Evolutionary conservation across 2,888 invertebrate species (phyloP).

Genomic region (Apamea epomidion): DNA sequence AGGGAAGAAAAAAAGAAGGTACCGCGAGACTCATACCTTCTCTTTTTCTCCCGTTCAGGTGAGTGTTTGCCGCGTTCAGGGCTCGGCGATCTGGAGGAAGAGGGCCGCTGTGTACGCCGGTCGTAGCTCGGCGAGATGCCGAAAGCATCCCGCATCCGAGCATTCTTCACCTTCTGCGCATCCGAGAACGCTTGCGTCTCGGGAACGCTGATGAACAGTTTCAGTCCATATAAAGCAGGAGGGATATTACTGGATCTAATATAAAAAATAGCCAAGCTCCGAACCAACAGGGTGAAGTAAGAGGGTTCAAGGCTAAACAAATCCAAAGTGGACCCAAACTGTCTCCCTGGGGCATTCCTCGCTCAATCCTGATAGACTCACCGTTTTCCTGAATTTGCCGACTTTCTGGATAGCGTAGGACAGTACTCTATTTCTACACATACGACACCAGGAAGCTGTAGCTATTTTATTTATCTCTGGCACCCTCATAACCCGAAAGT

Average conservation of each 20-base stretch:
- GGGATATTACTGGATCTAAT: slow-evolving; percentile 13
- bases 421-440: not conserved
- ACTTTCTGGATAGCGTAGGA: not conserved
- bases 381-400: not conserved
- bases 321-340: slow-evolving; percentile 3
- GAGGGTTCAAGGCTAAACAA: not conserved
- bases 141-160: slow-evolving; percentile 49
- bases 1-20: slow-evolving; percentile 45
- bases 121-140: slow-evolving; percentile 51
- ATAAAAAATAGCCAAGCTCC: slow-evolving; percentile 4
- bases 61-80: slow-evolving; percentile 14
- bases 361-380: slow-evolving; percentile 2
- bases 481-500: not conserved
- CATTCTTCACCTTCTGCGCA: slow-evolving; percentile 49
- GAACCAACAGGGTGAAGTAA: not conserved
- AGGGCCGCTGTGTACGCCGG: slow-evolving; percentile 20
- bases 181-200: slow-evolving; percentile 52
- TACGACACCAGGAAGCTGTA: not conserved
- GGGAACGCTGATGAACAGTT: slow-evolving; percentile 33
- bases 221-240: slow-evolving; percentile 30
- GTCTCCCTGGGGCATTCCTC: slow-evolving; percentile 7
- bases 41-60: slow-evolving; percentile 29
- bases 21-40: slow-evolving; percentile 40
- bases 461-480: not conserved
- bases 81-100: slow-evolving; percentile 28